These are phyloP conservation scores for Tiliacea citrago DNA, from an alignment of 2,888 invertebrate genomes.

Conservation along the genomic window DNA sequence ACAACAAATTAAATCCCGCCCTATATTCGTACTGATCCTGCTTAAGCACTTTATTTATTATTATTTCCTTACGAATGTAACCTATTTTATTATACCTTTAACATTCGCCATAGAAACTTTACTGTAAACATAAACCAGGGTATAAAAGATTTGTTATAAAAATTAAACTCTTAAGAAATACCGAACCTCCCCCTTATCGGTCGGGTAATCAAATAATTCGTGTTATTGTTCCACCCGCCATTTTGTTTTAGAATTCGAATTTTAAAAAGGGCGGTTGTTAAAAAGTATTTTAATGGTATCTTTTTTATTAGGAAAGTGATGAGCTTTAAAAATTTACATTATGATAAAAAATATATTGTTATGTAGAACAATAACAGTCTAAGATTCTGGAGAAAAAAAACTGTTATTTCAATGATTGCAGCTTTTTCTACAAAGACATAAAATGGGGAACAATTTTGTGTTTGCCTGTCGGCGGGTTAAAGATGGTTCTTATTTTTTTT, in stretches of 20 bases:
- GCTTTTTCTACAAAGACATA: not conserved
- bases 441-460: not conserved
- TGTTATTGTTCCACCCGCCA: conserved; percentile 81
- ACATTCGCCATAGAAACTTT: conserved; percentile 83
- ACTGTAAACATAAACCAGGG: conserved; percentile 82
- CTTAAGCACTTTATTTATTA: conserved; percentile 73
- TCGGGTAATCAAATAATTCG: conserved; percentile 83
- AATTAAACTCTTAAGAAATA: conserved; percentile 87
- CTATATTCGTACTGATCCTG: conserved; percentile 64
- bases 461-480: not conserved
- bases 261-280: conserved; percentile 78
- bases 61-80: conserved; percentile 81
- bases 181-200: conserved; percentile 77
- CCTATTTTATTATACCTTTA: conserved; percentile 82
- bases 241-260: conserved; percentile 82
- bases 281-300: conserved; percentile 69
- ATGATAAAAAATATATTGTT: conserved; percentile 48
- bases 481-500: too few species aligned
- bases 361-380: conserved; percentile 14
- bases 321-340: conserved; percentile 58
- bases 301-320: conserved; percentile 72
- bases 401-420: not conserved
- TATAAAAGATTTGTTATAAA: conserved; percentile 88
- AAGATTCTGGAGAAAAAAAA: too few species aligned
- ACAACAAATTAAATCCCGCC: conserved; percentile 64